These are phyloP conservation scores for Alligator mississippiensis DNA, from an alignment of 2,113 vertebrate species.

Conservation along the genomic window DNA sequence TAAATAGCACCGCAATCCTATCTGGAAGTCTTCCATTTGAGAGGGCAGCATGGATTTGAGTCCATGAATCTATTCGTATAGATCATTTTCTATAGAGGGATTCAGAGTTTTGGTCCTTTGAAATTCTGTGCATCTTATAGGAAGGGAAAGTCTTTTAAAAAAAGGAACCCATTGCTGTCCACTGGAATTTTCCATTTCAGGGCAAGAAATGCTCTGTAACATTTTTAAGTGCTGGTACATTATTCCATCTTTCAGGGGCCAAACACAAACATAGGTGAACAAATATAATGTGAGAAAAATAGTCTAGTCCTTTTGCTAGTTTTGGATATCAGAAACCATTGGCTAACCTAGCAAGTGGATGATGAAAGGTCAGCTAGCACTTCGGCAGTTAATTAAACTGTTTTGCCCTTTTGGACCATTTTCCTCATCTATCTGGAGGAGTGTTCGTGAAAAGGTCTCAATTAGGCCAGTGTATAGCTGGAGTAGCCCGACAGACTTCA, in stretches of 20 bases:
- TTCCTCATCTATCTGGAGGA: neutral
- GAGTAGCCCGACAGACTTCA: neutral
- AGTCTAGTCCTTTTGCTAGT: neutral
- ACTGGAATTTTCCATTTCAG: neutral
- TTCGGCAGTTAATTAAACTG: neutral
- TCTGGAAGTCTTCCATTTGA: conserved; percentile 48
- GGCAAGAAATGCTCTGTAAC: neutral
- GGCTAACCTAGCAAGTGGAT: neutral
- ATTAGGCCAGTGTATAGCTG: neutral
- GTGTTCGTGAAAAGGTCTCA: neutral
- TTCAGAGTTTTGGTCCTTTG: neutral
- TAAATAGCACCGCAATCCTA: conserved; percentile 38
- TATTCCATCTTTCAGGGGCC: neutral
- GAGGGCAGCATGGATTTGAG: conserved; percentile 16
- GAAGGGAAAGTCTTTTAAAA: neutral
- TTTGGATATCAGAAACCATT: neutral
- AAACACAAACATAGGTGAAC: neutral
- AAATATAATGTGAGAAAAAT: neutral
- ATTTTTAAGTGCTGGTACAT: neutral
- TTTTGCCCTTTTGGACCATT: neutral
- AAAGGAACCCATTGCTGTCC: neutral
- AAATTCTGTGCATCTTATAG: conserved; percentile 3
- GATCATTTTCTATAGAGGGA: conserved; percentile 29
- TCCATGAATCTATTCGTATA: conserved; percentile 44
- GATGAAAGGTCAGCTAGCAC: conserved; percentile 1